Conservation (phyloP, 2,113 vertebrate species). For the Meles meles region DNA sequence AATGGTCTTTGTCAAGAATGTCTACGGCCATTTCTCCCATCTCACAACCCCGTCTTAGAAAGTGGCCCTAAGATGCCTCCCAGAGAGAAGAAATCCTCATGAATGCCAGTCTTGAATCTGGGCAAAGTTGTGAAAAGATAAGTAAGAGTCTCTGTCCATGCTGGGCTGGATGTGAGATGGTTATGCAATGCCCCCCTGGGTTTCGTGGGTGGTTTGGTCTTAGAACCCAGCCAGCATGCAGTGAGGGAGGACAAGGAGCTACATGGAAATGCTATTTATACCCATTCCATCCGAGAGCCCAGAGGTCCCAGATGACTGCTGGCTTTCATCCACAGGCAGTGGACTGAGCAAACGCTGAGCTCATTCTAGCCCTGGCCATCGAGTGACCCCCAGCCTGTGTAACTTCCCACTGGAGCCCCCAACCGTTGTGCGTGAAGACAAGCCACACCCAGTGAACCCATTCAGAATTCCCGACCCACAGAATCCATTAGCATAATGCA, state of each 20-base stretch:
- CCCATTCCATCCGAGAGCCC: neutral
- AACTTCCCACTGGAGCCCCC: neutral
- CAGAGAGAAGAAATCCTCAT: neutral
- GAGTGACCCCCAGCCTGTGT: neutral
- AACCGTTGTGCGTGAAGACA: neutral
- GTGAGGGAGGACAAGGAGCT: too few species aligned
- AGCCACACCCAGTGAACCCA: neutral
- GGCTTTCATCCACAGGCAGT: too few species aligned
- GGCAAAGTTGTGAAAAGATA: neutral
- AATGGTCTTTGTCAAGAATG: neutral
- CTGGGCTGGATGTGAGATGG: too few species aligned
- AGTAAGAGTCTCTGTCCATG: fast-evolving
- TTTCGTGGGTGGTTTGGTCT: neutral
- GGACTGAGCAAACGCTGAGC: too few species aligned
- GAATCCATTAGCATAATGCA: neutral
- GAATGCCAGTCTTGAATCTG: neutral
- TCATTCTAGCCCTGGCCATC: too few species aligned
- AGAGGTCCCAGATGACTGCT: too few species aligned
- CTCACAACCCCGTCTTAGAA: neutral
- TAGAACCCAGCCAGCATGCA: too few species aligned
- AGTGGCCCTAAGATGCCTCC: too few species aligned
- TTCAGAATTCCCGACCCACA: neutral
- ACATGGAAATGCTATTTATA: fast-evolving
- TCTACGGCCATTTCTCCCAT: neutral
- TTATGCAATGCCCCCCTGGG: fast-evolving